Conservation (phyloP, 2,113 vertebrate species). For the Suncus etruscus region DNA sequence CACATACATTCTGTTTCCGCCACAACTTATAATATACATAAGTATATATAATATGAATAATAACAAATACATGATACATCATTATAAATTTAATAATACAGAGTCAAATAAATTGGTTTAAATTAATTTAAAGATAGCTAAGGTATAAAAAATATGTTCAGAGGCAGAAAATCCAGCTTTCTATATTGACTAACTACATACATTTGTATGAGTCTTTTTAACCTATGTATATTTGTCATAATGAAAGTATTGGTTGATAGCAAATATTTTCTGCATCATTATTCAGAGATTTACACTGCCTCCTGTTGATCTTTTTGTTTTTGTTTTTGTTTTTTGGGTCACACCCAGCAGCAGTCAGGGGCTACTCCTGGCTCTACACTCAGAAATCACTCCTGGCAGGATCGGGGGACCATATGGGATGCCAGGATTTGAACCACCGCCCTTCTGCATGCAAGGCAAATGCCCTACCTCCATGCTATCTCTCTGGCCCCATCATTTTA, state of each 20-base stretch:
- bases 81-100: background rate
- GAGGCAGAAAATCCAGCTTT: background rate
- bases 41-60: too few relatives aligned
- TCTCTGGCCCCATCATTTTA: background rate
- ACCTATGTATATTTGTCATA: background rate
- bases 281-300: background rate
- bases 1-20: slow-evolving; percentile 5
- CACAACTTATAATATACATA: background rate
- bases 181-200: background rate
- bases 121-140: slow-evolving; percentile 33
- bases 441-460: too few relatives aligned
- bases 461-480: too few relatives aligned
- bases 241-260: background rate
- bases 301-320: background rate
- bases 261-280: background rate
- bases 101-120: background rate
- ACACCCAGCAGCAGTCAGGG: too few relatives aligned
- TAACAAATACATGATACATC: background rate
- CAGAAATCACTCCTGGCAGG: too few relatives aligned
- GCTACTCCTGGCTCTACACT: too few relatives aligned
- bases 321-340: too few relatives aligned
- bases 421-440: too few relatives aligned
- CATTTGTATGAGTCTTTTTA: background rate
- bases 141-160: background rate
- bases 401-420: too few relatives aligned